phyloP scores from a whole-genome alignment of 2,797 vertebrate species.

The Poeciliopsis turneri region DNA sequence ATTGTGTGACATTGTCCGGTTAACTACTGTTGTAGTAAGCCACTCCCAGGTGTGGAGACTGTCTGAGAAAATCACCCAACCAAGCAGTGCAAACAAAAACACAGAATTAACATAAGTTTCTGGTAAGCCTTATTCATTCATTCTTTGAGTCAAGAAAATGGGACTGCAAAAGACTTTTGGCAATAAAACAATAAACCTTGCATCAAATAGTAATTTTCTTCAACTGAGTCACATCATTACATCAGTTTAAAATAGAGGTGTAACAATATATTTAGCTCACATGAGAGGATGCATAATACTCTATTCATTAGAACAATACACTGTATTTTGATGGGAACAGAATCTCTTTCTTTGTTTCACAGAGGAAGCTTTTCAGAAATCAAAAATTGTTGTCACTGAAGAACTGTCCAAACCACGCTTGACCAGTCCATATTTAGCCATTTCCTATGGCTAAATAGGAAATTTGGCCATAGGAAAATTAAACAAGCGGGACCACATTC shows the following conservation, averaged over 20 bases:
- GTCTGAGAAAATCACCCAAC: conserved; percentile 61
- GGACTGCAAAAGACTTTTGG: conserved; percentile 17
- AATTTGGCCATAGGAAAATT: too few species aligned
- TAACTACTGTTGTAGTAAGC: conserved; percentile 65
- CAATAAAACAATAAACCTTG: conserved; percentile 29
- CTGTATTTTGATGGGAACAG: neutral
- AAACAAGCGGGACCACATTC: too few species aligned
- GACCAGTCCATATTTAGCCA: neutral
- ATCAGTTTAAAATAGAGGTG: conserved; percentile 28
- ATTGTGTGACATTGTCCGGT: conserved; percentile 71
- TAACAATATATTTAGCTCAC: neutral
- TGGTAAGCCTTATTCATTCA: conserved; percentile 13
- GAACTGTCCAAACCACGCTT: neutral
- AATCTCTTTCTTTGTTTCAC: neutral
- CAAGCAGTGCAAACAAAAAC: conserved; percentile 57
- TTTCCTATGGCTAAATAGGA: neutral
- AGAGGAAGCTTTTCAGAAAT: neutral
- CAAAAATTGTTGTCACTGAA: neutral
- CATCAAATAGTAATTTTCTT: conserved; percentile 41
- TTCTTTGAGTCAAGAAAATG: conserved; percentile 12
- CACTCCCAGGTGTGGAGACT: conserved; percentile 63
- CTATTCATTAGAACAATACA: neutral
- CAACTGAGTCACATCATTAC: conserved; percentile 39
- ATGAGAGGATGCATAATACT: neutral
- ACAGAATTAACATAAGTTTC: conserved; percentile 53